Evolutionary conservation across 2,797 vertebrate genomes (phyloP).

Genomic region (Lophotriccus pileatus): DNA sequence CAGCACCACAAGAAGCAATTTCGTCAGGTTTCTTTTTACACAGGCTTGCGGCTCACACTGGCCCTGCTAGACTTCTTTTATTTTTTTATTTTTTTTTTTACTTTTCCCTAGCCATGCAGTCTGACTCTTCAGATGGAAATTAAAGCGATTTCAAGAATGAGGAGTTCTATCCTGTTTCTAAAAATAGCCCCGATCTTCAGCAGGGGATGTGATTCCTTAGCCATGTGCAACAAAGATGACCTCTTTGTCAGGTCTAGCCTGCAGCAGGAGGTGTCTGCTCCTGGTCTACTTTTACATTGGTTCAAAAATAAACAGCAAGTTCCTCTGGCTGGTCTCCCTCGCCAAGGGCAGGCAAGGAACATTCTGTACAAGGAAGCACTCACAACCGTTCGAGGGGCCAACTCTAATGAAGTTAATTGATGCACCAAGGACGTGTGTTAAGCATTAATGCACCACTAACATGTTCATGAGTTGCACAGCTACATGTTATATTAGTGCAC

Average conservation of each 20-base stretch:
- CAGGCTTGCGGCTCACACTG: slow-evolving; percentile 34
- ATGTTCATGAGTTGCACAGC: background rate
- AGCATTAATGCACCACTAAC: slow-evolving; percentile 5
- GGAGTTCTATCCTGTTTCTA: slow-evolving; percentile 65
- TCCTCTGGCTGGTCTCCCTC: slow-evolving; percentile 59
- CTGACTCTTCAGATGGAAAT: slow-evolving; percentile 69
- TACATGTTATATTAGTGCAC: background rate
- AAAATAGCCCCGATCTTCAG: slow-evolving; percentile 69
- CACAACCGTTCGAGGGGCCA: background rate
- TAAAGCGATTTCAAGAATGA: slow-evolving; percentile 75
- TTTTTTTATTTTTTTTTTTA: background rate
- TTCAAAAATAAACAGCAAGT: slow-evolving; percentile 70
- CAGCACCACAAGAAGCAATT: slow-evolving; percentile 62
- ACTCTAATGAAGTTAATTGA: slow-evolving; percentile 32
- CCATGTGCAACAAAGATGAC: slow-evolving; percentile 73
- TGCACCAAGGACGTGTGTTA: background rate
- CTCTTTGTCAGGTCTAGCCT: slow-evolving; percentile 71
- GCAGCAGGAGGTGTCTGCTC: slow-evolving; percentile 63
- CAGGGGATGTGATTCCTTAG: slow-evolving; percentile 53
- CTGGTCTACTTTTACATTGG: slow-evolving; percentile 61
- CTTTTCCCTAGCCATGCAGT: background rate
- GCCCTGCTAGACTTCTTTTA: background rate
- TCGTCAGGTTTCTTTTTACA: slow-evolving; percentile 59
- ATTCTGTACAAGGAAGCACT: slow-evolving; percentile 61
- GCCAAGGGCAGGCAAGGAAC: slow-evolving; percentile 59